These are phyloP conservation scores for Girardinichthys multiradiatus DNA, from an alignment of 2,113 vertebrate species.

Conservation along the genomic window DNA sequence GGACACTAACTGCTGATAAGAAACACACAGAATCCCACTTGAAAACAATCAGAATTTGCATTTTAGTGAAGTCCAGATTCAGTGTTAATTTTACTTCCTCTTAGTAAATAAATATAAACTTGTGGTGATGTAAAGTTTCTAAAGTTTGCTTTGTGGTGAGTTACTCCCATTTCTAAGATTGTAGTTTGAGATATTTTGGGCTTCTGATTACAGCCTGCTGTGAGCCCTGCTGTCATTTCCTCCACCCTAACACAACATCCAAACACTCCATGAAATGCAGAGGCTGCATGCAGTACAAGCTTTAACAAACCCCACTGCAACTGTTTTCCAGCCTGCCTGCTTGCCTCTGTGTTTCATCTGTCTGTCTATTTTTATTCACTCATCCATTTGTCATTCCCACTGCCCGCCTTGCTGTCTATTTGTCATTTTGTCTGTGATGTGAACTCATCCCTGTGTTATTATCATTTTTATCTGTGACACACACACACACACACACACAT, in stretches of 20 bases:
- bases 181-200: background rate
- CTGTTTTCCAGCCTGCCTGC: constrained; percentile 8
- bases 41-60: background rate
- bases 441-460: constrained; percentile 40
- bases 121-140: background rate
- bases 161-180: background rate
- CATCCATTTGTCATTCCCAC: constrained; percentile 50
- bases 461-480: constrained; percentile 51
- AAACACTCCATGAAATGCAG: constrained; percentile 15
- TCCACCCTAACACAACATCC: constrained; percentile 23
- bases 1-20: background rate
- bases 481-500: constrained; percentile 28
- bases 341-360: constrained; percentile 38
- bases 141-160: background rate
- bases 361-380: constrained; percentile 46
- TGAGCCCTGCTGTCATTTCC: constrained; percentile 21
- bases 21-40: background rate
- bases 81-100: background rate
- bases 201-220: background rate
- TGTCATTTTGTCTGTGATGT: constrained; percentile 55
- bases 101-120: background rate
- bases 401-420: constrained; percentile 29
- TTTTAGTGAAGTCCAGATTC: background rate
- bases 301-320: constrained; percentile 26
- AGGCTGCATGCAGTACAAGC: constrained; percentile 10